Conservation (phyloP, 2,888 invertebrate species). For the Neocrepidodera transversa region DNA sequence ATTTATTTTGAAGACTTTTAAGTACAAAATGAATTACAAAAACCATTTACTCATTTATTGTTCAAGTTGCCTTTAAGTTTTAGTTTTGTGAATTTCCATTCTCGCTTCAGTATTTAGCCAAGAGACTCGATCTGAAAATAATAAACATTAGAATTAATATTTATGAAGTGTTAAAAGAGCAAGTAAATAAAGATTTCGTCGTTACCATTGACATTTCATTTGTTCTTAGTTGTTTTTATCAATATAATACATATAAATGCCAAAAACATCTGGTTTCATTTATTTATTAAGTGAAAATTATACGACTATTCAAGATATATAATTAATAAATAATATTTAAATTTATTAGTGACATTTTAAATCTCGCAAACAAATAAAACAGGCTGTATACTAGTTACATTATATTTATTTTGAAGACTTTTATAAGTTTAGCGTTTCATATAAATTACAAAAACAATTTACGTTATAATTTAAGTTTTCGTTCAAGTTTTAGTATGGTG, state of each 20-base stretch:
- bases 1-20: background rate
- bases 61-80: background rate
- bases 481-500: constrained; percentile 25
- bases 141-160: constrained; percentile 23
- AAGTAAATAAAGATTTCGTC: too few relatives aligned
- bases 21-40: background rate
- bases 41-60: background rate
- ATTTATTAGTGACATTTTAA: too few relatives aligned
- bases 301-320: too few relatives aligned
- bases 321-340: too few relatives aligned
- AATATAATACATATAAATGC: too few relatives aligned
- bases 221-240: too few relatives aligned
- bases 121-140: constrained; percentile 45
- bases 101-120: constrained; percentile 45
- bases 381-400: background rate
- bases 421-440: background rate
- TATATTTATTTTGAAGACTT: background rate
- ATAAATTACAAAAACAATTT: background rate
- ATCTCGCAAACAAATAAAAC: too few relatives aligned
- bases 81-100: constrained; percentile 37
- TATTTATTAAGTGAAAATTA: too few relatives aligned
- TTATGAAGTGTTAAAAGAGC: too few relatives aligned
- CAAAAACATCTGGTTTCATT: too few relatives aligned
- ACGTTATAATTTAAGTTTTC: background rate
- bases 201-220: too few relatives aligned